Base-by-base conservation (phyloP, 2,888 invertebrate species). In the Toxonevra muliebris region DNA sequence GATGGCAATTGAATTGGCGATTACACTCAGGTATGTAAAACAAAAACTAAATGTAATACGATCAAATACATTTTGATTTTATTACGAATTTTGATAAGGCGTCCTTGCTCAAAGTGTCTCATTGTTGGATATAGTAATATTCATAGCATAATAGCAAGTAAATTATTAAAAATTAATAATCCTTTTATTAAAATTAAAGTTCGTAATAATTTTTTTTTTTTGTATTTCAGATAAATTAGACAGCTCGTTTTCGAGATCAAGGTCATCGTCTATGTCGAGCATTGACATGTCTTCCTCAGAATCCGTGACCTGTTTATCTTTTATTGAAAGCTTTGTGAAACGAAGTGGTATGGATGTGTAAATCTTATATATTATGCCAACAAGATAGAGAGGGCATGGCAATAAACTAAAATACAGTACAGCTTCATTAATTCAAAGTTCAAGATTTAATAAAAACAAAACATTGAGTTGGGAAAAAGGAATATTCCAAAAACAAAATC, bases 201-300 rank as follows among this genome's bases (percentile, higher is more conserved):
- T 57, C 19, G 17, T 17, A 59, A 19, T 48, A 20, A 19, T 19
- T 13, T 42, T 45, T 30, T 48, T 54, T 62, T 62, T 48, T 43
- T 57, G 66, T 64, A 91, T 92, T 87, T 88, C 90, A 97, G 97
- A 97, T 89, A 96, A 96, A 89, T 89, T 95, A 90, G 97, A 97
- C 89, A 95, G 93, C 86, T 94, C 95, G 79, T 97, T 97, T 88
- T 96, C 96, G 80, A 90, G 97, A 85, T 98, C 97, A 77, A 91
- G 97, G 82, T 97, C 96, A 86, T 97, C 97, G 86, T 96, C 96
- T 87, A 97, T 97, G 93, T 97, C 97, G 82, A 97, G 97, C 86
- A 89, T 98, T 84, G 97, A 98, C 88, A 97, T 97, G 89, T 96
- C 97, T 87, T 93, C 94, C 82, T 93, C 94, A 79, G 98, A 98